Evolutionary conservation across 2,888 invertebrate species (phyloP).

Genomic region (Parascotia fuliginaria): DNA sequence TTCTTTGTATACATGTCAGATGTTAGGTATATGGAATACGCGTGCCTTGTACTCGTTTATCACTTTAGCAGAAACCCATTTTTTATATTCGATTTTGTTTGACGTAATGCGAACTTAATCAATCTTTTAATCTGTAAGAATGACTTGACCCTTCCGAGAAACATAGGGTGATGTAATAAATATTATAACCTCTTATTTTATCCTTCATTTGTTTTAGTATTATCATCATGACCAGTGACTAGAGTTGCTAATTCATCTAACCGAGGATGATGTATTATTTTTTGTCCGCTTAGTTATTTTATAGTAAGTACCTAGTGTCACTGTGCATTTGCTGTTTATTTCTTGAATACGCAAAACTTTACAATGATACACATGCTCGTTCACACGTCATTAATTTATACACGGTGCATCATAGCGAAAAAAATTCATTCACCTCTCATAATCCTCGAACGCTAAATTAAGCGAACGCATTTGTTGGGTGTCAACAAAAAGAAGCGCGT

Average conservation of each 20-base stretch:
- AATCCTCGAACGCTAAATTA: conserved; percentile 68
- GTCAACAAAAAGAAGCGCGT: conserved; percentile 74
- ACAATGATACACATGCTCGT: conserved; percentile 6
- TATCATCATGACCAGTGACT: too few species aligned
- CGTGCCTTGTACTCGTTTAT: conserved; percentile 24
- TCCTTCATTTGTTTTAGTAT: too few species aligned
- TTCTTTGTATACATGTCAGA: conserved; percentile 37
- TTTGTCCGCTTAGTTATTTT: too few species aligned
- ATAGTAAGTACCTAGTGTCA: too few species aligned
- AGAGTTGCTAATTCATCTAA: too few species aligned
- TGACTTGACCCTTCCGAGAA: neutral
- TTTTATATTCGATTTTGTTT: conserved; percentile 13
- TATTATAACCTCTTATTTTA: too few species aligned
- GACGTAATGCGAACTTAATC: conserved; percentile 3
- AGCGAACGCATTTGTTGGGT: conserved; percentile 74
- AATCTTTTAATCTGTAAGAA: neutral
- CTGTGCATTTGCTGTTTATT: too few species aligned
- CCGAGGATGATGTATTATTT: too few species aligned
- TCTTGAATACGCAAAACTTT: too few species aligned
- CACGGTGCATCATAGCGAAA: conserved; percentile 28
- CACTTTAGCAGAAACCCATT: conserved; percentile 16
- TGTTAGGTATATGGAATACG: conserved; percentile 30
- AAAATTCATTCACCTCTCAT: conserved; percentile 66
- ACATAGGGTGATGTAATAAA: neutral
- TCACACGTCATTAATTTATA: conserved; percentile 17